A percentile compares a stretch with the other conserved stretches of the same genome.
Conservation (phyloP, 2,888 invertebrate species). For the Spilosoma lubricipeda region DNA sequence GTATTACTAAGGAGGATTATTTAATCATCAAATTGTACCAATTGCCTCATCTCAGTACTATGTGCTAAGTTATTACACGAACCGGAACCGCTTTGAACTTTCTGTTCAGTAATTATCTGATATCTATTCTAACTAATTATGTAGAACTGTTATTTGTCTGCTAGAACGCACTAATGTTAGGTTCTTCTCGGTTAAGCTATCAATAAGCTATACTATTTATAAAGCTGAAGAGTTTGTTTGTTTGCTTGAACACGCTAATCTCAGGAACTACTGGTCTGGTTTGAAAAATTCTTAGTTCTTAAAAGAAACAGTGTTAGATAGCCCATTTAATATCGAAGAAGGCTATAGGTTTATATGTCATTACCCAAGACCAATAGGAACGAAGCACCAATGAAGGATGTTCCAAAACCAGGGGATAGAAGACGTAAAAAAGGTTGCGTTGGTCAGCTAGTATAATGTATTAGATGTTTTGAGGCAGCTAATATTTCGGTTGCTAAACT, state of each 20-base stretch:
- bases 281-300: too few species aligned
- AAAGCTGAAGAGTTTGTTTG: too few species aligned
- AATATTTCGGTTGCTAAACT: background rate
- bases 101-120: background rate
- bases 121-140: background rate
- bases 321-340: too few species aligned
- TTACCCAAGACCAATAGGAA: too few species aligned
- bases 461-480: background rate
- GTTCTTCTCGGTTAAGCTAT: background rate
- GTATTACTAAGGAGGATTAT: slow-evolving; percentile 12
- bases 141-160: background rate
- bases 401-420: too few species aligned
- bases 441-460: background rate
- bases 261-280: too few species aligned
- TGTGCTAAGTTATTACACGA: background rate
- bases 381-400: too few species aligned
- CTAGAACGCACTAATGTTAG: background rate
- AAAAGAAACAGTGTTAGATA: too few species aligned
- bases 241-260: too few species aligned
- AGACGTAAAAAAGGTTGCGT: too few species aligned
- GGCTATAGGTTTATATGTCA: too few species aligned
- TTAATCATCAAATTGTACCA: slow-evolving; percentile 14
- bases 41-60: background rate
- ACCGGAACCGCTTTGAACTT: slow-evolving; percentile 1
- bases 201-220: too few species aligned